These are phyloP conservation scores for Orthosia cruda DNA, from an alignment of 2,888 invertebrate species.

Conservation along the genomic window DNA sequence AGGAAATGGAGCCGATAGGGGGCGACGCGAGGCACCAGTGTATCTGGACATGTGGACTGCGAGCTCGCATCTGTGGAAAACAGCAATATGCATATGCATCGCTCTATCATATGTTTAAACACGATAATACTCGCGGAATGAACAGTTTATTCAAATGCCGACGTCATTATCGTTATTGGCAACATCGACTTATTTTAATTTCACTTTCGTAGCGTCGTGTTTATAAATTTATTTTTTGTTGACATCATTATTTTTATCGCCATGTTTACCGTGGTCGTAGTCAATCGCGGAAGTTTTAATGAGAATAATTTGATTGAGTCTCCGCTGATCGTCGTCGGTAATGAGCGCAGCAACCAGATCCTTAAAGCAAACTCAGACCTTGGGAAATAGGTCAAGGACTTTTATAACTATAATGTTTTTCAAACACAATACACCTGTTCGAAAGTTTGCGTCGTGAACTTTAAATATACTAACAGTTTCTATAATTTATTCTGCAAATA, in stretches of 20 bases:
- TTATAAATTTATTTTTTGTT: constrained; percentile 56
- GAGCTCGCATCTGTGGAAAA: constrained; percentile 49
- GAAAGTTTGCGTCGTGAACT: constrained; percentile 13
- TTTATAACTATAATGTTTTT: constrained; percentile 1
- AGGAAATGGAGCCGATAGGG: constrained; percentile 66
- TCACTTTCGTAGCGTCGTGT: constrained; percentile 64
- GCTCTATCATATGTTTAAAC: constrained; percentile 59
- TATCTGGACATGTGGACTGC: constrained; percentile 55
- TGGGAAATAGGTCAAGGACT: constrained; percentile 27
- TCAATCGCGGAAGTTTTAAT: constrained; percentile 57
- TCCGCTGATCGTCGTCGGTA: constrained; percentile 41
- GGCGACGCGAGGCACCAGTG: constrained; percentile 55
- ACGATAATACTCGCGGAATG: constrained; percentile 64
- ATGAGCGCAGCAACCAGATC: constrained; percentile 56
- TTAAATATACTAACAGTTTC: constrained; percentile 8
- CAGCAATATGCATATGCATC: constrained; percentile 46
- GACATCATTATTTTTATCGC: constrained; percentile 59
- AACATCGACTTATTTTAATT: constrained; percentile 59
- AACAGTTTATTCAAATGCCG: constrained; percentile 62
- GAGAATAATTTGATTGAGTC: constrained; percentile 62
- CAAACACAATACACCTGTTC: constrained; percentile 7
- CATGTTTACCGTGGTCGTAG: constrained; percentile 41
- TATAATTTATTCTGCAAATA: constrained; percentile 39
- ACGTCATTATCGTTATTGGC: constrained; percentile 60
- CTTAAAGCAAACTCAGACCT: constrained; percentile 24